These are phyloP conservation scores for Philopotamus ludificatus DNA, from an alignment of 1,140 invertebrate genomes.

Conservation along the genomic window DNA sequence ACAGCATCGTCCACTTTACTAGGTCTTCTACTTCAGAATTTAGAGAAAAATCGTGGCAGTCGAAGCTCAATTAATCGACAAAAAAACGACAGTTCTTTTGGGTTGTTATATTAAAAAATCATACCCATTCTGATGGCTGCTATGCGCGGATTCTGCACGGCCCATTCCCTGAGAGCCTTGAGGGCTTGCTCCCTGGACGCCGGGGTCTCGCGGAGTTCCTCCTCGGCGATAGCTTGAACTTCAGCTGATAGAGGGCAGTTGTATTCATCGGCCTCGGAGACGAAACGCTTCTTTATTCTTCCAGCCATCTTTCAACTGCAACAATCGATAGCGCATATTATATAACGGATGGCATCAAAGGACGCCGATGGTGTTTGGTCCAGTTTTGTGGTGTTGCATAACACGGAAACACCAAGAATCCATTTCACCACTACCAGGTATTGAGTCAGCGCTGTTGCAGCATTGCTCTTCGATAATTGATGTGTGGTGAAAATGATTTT, in stretches of 20 bases:
- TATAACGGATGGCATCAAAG: background rate
- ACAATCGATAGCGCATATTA: slow-evolving; percentile 11
- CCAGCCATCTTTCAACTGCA: slow-evolving; percentile 46
- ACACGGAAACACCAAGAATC: background rate
- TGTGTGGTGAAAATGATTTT: background rate
- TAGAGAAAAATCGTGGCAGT: background rate
- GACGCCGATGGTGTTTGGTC: too few relatives aligned
- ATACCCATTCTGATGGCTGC: slow-evolving; percentile 67
- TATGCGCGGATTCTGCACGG: slow-evolving; percentile 70
- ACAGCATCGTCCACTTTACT: too few relatives aligned
- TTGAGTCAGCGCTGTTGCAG: background rate
- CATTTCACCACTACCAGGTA: background rate
- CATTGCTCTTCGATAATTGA: background rate
- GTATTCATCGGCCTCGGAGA: slow-evolving; percentile 63
- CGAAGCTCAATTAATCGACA: background rate
- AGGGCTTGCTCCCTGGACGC: slow-evolving; percentile 65
- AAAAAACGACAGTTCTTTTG: too few relatives aligned
- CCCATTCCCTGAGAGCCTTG: slow-evolving; percentile 67
- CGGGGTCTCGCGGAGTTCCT: slow-evolving; percentile 70
- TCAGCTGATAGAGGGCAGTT: slow-evolving; percentile 60
- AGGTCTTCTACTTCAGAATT: too few relatives aligned
- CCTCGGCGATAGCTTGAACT: slow-evolving; percentile 63
- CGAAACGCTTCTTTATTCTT: slow-evolving; percentile 47
- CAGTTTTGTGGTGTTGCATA: too few relatives aligned
- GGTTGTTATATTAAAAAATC: background rate